Base-by-base conservation (phyloP, 2,888 invertebrate species). In the Sphaerophoria rueppellii region DNA sequence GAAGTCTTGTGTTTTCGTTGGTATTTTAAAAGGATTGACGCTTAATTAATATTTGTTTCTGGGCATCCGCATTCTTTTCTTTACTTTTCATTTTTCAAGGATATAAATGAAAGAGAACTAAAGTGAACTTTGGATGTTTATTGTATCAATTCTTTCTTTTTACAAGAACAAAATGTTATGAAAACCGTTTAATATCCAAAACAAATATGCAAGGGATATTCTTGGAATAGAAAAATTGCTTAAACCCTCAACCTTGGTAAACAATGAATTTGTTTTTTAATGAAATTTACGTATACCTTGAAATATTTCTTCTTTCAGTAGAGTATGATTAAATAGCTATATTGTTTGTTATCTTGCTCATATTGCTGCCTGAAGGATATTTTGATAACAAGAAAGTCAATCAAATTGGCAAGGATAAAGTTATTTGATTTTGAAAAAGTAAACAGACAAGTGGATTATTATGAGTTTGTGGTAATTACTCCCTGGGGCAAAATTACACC, bases 41-140 rank as follows among this genome's bases (percentile, higher is more conserved):
- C 40, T 60, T 60, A 60, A 60, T 43, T 60, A 60, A 60, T 60
- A 24, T 60, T 60, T 60, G 40, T 60, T 60, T 60, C 60, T 40
- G 60, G 60, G 12, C 11, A 12, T 3, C 40, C 58, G 14, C 2
- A 2, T 34, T 54, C 16, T 16, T 58, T 14, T 58, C 14, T 1
- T 16, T 34, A 14, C 37, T 58, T 5, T 58, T 37, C 46, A n/a
- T 46, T 46, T 46, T 46, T 46, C 46, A 11, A 60, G 6, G 60
- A 24, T 60, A 60, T 6, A 2, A 60, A 40, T 60, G 60, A 60
- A 43, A 40, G 24, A 43, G 43, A 11, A 43, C 40, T 24, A 12
- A 9, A 2, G 12, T 43, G 16, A 60, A 24, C 37, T 40, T 24
- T 40, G 16, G 6, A 40, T 40, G 12, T 37, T 16, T 7, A 37